Base-by-base conservation (phyloP, 2,797 vertebrate genomes). In the Microcaecilia unicolor region DNA sequence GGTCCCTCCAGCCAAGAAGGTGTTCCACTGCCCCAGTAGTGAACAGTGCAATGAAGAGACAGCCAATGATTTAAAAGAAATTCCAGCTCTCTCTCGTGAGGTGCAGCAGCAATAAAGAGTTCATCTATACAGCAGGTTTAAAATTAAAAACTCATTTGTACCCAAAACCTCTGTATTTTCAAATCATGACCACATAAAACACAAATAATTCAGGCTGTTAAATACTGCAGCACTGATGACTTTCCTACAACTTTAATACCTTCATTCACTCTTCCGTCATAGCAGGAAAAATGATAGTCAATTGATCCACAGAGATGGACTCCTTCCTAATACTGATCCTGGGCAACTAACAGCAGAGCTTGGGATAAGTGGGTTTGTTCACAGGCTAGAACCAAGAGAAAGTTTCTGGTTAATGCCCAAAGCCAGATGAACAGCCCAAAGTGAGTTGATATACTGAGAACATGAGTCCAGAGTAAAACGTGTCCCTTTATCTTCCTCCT, bases 141-240 rank as follows among this genome's bases (percentile, higher is more conserved):
- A 48, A 1, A 0, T 0, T 0, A n/a, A 1, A 12, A n/a, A 3
- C 9, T 3, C 2, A 5, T 8, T 18, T 13, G 2, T 11, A 15
- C 4, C n/a, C 5, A 1, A 5, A 13, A 1, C 0, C 22, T 10
- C 16, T 3, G 10, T 2, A 1, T 9, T 1, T 29, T 0, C 2
- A 1, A 14, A 0, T 2, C 1, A 1, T 8, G 10, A 15, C 18
- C 10, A 4, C 34, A 34, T 20, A 12, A 26, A 31, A 42, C 55
- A 61, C 63, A 33, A 67, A 67, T 66, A 67, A 73, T 71, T 66
- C 63, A 71, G 38, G 17, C 32, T 34, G 2, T 47, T 58, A 31
- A 54, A 44, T 9, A 24, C 20, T 12, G 28, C 64, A 3, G 25
- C 6, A 10, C 38, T 8, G 3, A 48, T 3, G 2, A 45, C 35